Evolutionary conservation across 2,888 invertebrate genomes (phyloP), one percentile per base, ranked within the genome.

Genomic region (Stramonita haemastoma): DNA sequence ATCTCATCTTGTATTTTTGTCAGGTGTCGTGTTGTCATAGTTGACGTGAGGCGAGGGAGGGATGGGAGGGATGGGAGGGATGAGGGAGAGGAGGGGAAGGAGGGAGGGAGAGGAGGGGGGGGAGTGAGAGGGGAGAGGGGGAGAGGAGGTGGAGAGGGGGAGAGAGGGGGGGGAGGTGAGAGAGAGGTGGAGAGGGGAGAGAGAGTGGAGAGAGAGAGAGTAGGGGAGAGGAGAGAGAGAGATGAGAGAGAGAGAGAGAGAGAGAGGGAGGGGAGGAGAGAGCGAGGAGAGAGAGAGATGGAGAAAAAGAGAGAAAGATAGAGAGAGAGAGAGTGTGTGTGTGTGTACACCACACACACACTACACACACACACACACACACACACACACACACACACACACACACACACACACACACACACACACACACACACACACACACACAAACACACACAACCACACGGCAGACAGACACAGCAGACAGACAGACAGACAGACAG

Each of bases 341-440:
- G 8, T 26, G 26, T 26, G n/a, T 0, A 73, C n/a, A 73, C 19
- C 73, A 73, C 73, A 73, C 60, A 60, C 60, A 84, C 34, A 84
- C 32, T n/a, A 29, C 32, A 36, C 32, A 34, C 32, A 36, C 32
- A 84, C 34, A 36, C n/a, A n/a, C 22, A 84, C 26, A 84, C 34
- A 84, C 34, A 84, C 22, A 84, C 32, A 36, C 32, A 84, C 22
- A 13, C 46, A 86, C 46, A 57, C 46, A 86, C 29, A 86, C 29
- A 86, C 29, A 86, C 56, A 86, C 73, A 73, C 73, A 73, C 11
- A 73, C 11, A 73, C 73, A 73, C 73, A 73, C 73, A 73, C 73
- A 73, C 73, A 73, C 73, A 73, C 73, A 73, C 73, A 73, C 73
- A 73, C 73, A 73, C 73, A 73, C 4, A 73, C n/a, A 73, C 26